A percentile compares a stretch with the other conserved stretches of the same genome.
Evolutionary conservation across 1,140 invertebrate species (phyloP).

Genomic region (Calephelis nemesis): DNA sequence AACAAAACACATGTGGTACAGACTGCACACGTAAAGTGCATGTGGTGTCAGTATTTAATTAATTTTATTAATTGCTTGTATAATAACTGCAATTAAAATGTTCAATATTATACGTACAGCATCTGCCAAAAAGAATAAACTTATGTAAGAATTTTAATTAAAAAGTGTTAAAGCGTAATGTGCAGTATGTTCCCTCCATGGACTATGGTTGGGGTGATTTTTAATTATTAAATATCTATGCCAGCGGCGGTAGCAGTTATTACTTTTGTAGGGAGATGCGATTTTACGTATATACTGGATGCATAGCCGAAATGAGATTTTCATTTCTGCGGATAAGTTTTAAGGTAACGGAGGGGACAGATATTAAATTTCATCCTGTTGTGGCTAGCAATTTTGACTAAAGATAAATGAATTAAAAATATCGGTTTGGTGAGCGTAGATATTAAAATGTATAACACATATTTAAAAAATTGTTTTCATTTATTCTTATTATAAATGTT

Average conservation of each 20-base stretch:
- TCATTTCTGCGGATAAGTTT: conserved; percentile 2
- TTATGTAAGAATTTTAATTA: conserved; percentile 57
- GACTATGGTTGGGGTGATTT: conserved; percentile 69
- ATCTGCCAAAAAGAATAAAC: conserved; percentile 13
- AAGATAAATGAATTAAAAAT: too few species aligned
- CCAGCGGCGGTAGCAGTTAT: conserved; percentile 46
- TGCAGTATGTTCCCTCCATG: conserved; percentile 62
- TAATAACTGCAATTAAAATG: conserved; percentile 9
- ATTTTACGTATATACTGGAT: conserved; percentile 1
- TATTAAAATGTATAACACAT: too few species aligned
- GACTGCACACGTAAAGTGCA: neutral
- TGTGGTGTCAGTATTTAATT: neutral
- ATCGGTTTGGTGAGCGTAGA: too few species aligned
- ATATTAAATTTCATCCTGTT: neutral
- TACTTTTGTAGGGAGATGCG: conserved; percentile 14
- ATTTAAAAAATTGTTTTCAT: too few species aligned
- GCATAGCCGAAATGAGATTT: conserved; percentile 8
- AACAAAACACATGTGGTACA: neutral
- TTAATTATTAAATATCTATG: conserved; percentile 76
- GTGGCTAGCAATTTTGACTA: too few species aligned
- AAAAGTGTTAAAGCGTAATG: conserved; percentile 71
- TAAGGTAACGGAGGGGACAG: neutral
- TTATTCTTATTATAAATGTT: too few species aligned
- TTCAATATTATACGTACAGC: conserved; percentile 11
- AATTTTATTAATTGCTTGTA: conserved; percentile 6